Base-by-base conservation (phyloP, 2,888 invertebrate species). In the Aromia moschata region DNA sequence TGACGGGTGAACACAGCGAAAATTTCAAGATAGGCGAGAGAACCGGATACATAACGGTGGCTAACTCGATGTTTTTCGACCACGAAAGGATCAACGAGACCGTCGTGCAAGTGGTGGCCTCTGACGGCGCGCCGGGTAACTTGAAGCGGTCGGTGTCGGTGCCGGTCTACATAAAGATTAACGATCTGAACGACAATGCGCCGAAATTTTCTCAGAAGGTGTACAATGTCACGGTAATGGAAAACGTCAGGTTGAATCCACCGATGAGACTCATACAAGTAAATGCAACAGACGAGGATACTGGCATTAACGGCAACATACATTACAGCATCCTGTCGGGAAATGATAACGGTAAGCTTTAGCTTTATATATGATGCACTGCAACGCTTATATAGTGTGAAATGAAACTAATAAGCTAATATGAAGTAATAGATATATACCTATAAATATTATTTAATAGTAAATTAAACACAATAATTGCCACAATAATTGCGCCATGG, bases 181-280 rank as follows among this genome's bases (percentile, higher is more conserved):
- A 86, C 17, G 96, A 96, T 77, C 87, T 92, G n/a, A 96, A 96
- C 79, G 96, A 96, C 79, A 94, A 96, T 80, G 82, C 89, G 0
- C 96, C 96, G 0, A 82, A 87, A 40, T 96, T 97, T 79, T 87
- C 86, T 0, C 89, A 91, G 68, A 86, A 87, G 43, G 86, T 86
- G 5, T 96, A 94, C 79, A 87, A 88, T 69, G 89, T 90, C 1
- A 90, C 89, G 0, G 91, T 96, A 10, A 91, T 92, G 0, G 95
- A 96, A 78, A 94, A 93, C 77, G 84, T 92, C 0, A 87, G 91
- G 9, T 79, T 92, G 12, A 87, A 89, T 74, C 93, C 94, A 0
- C 92, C 93, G 0, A 89, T 93, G 0, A 90, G 92, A 0, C 87
- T 96, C 46, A 78, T 95, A 9, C 91, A 93, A 70, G 86, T 96